Evolutionary conservation across 1,140 invertebrate species (phyloP).

Genomic region (Drosophila bocki): DNA sequence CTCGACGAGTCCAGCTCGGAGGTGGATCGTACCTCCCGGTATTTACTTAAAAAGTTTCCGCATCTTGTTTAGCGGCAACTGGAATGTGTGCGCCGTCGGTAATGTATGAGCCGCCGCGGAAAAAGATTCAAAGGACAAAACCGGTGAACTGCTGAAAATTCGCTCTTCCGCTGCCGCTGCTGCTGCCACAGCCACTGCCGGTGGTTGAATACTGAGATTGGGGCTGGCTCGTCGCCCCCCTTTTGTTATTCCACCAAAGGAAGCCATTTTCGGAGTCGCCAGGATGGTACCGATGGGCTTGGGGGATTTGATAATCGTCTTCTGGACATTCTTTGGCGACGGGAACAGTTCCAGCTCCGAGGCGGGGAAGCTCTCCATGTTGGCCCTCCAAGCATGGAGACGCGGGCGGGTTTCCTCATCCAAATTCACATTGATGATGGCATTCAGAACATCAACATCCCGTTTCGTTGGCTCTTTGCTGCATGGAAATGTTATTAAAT

Average conservation of each 20-base stretch:
- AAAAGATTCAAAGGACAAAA: background rate
- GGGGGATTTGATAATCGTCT: slow-evolving; percentile 42
- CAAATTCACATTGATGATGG: slow-evolving; percentile 86
- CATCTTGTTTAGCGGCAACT: slow-evolving; percentile 56
- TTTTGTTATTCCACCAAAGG: background rate
- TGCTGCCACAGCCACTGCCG: background rate
- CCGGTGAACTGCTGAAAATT: background rate
- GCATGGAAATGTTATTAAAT: slow-evolving; percentile 34
- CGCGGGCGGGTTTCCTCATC: slow-evolving; percentile 87
- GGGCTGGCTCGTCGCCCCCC: slow-evolving; percentile 16
- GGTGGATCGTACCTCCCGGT: slow-evolving; percentile 26
- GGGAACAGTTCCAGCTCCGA: slow-evolving; percentile 86
- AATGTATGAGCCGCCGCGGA: slow-evolving; percentile 9
- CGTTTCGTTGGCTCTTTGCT: slow-evolving; percentile 89
- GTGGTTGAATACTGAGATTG: slow-evolving; percentile 7
- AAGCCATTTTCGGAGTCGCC: slow-evolving; percentile 41
- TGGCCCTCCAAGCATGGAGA: slow-evolving; percentile 89
- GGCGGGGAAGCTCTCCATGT: slow-evolving; percentile 86
- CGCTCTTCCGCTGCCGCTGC: background rate
- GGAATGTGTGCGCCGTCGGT: slow-evolving; percentile 47
- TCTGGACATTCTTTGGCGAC: slow-evolving; percentile 49
- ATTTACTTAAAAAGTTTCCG: slow-evolving; percentile 60
- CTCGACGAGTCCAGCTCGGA: slow-evolving; percentile 5
- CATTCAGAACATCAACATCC: slow-evolving; percentile 90
- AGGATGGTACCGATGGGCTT: slow-evolving; percentile 30